Conservation (phyloP, 2,888 invertebrate species). For the Amphipyra berbera region DNA sequence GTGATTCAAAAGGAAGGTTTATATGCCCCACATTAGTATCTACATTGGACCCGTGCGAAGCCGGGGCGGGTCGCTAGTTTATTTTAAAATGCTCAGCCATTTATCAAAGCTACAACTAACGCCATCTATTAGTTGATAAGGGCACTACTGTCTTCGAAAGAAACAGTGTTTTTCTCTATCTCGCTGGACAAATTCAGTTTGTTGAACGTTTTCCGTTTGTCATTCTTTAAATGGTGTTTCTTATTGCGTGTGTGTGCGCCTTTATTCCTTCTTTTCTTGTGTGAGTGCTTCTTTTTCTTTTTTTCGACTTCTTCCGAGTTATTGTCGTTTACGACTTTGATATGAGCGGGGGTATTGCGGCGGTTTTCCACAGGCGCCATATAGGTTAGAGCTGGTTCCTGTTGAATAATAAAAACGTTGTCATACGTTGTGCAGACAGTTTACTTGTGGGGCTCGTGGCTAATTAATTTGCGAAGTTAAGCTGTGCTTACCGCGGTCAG, state of each 20-base stretch:
- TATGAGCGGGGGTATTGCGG: slow-evolving; percentile 56
- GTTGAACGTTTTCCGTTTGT: slow-evolving; percentile 71
- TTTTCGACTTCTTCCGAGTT: slow-evolving; percentile 62
- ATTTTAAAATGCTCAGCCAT: slow-evolving; percentile 47
- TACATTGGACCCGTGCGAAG: too few species aligned
- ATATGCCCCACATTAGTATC: too few species aligned
- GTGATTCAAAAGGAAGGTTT: too few species aligned
- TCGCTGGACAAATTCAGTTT: slow-evolving; percentile 68
- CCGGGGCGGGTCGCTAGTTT: too few species aligned
- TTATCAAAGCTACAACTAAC: slow-evolving; percentile 36
- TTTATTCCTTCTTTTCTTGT: slow-evolving; percentile 67
- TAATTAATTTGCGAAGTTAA: too few species aligned
- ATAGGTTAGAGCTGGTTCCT: slow-evolving; percentile 78
- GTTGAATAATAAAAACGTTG: slow-evolving; percentile 5
- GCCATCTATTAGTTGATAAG: too few species aligned
- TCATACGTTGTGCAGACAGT: slow-evolving; percentile 8
- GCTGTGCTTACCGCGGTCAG: too few species aligned
- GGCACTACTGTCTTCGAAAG: slow-evolving; percentile 75
- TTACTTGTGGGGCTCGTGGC: too few species aligned
- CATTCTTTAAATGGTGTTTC: slow-evolving; percentile 72
- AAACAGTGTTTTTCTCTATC: slow-evolving; percentile 71
- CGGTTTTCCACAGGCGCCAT: slow-evolving; percentile 80
- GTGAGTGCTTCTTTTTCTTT: slow-evolving; percentile 72
- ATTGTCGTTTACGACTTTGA: slow-evolving; percentile 39
- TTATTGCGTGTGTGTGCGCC: slow-evolving; percentile 64